Evolutionary conservation across 2,888 invertebrate genomes (phyloP), one percentile per base, ranked within the genome.

Genomic region (Acanthococcus lagerstroemiae): DNA sequence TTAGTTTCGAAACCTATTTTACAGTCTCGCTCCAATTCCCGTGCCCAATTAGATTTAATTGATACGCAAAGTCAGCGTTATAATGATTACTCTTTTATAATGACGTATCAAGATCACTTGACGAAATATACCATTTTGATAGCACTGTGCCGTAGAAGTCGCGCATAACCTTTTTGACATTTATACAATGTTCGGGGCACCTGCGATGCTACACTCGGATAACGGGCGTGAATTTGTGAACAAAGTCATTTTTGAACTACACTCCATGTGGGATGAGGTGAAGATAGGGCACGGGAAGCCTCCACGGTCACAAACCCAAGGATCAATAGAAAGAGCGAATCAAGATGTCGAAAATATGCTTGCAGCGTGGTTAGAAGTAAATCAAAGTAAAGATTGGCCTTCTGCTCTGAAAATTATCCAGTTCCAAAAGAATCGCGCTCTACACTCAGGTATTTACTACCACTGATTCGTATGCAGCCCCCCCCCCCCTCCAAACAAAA

Each of bases 51-150:
- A n/a, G 37, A 37, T 37, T 37, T 37, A 9, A 37, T 37, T n/a
- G 37, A 37, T 37, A 37, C n/a, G 37, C 37, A 3, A 37, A 15
- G 12, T 9, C 37, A 37, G 12, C n/a, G n/a, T n/a, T 37, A 37
- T n/a, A 37, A 37, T n/a, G 3, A 37, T 37, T 37, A 37, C 3
- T n/a, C 12, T 15, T 37, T 15, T n/a, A n/a, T 37, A 9, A 37
- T 37, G 37, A n/a, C n/a, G 37, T n/a, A 37, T 58, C 57, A 50
- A 67, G 75, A 76, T 56, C 71, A 74, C 68, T 60, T 63, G 1
- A 75, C 75, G 26, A 75, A 75, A 71, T 75, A 74, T 71, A 22
- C 69, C 9, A 69, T 68, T 68, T 70, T 75, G 21, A 69, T 73
- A 48, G 74, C 74, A 9, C 65, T 75, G 21, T 55, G 73, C 72